These are phyloP conservation scores for Parochlus steinenii DNA, from an alignment of 2,888 invertebrate species.

Conservation along the genomic window DNA sequence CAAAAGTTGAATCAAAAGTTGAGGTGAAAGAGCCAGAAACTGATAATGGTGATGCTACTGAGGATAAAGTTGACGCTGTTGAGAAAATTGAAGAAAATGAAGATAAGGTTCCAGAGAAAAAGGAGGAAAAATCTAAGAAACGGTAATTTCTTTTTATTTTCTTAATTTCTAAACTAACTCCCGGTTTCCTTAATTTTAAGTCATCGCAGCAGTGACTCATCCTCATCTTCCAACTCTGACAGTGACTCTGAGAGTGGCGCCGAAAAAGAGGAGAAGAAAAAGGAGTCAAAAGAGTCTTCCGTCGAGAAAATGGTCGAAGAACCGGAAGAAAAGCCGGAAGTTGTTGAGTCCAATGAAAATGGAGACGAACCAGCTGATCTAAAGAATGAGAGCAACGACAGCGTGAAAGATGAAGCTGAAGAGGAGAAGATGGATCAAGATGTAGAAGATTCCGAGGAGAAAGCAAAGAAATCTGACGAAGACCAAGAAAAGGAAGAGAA, in stretches of 20 bases:
- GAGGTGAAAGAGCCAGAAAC: conserved; percentile 12
- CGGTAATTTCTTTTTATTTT: no score
- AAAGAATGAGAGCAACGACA: conserved; percentile 10
- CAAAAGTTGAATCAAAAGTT: conserved; percentile 21
- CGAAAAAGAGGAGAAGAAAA: conserved; percentile 18
- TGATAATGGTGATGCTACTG: conserved; percentile 12
- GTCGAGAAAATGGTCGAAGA: conserved; percentile 24
- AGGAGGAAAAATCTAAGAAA: conserved; percentile 25
- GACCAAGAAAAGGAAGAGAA: conserved; percentile 14
- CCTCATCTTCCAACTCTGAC: conserved; percentile 23
- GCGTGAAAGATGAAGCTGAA: conserved; percentile 13
- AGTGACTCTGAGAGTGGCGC: conserved; percentile 32
- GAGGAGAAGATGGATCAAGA: conserved; percentile 15
- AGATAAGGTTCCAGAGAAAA: conserved; percentile 26
- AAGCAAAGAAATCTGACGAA: conserved; percentile 15
- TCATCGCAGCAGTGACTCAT: conserved; percentile 10
- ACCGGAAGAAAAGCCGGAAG: conserved; percentile 30
- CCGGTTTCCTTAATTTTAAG: no score
- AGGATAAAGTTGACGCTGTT: conserved; percentile 22
- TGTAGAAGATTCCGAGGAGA: conserved; percentile 14
- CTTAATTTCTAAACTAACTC: no score
- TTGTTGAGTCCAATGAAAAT: conserved; percentile 7
- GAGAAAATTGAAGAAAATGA: conserved; percentile 32
- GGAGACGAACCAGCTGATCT: background rate
- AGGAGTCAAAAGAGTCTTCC: conserved; percentile 20